Percentiles rank a stretch among this genome's conserved stretches.
These are phyloP conservation scores for Echiichthys vipera DNA, from an alignment of 2,797 vertebrate genomes.

Conservation along the genomic window DNA sequence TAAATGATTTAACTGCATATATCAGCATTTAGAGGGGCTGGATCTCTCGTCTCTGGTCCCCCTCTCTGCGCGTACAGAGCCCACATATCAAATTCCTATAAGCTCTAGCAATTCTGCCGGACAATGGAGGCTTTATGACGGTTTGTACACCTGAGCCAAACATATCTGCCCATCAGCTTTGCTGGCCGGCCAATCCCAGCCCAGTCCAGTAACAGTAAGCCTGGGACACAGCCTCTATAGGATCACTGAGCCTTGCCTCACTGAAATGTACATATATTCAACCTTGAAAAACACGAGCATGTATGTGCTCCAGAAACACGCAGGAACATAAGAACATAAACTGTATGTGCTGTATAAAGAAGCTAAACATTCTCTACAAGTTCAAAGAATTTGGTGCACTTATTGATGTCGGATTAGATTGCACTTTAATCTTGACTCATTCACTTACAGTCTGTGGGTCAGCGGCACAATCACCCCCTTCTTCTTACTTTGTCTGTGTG, in stretches of 20 bases:
- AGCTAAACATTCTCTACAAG: background rate
- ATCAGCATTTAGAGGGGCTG: background rate
- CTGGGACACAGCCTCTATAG: background rate
- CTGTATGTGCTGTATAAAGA: too few species aligned
- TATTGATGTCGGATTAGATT: background rate
- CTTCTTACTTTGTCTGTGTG: background rate
- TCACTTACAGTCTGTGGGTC: background rate
- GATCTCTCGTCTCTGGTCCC: background rate
- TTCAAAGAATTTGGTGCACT: background rate
- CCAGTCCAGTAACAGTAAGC: background rate
- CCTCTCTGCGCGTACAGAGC: conserved; percentile 13
- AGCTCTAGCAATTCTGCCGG: conserved; percentile 42
- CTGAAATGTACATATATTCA: background rate
- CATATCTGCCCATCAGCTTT: conserved; percentile 53
- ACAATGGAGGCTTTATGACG: conserved; percentile 78
- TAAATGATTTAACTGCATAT: background rate
- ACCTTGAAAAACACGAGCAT: background rate
- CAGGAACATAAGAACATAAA: background rate
- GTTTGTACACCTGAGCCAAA: conserved; percentile 67
- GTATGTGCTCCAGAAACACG: background rate
- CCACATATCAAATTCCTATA: conserved; percentile 69
- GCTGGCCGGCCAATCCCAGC: conserved; percentile 3
- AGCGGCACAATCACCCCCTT: background rate
- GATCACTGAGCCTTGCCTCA: background rate
- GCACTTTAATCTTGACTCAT: background rate